phyloP scores from a whole-genome alignment of 2,113 vertebrate genomes.

The Climacteris rufus region DNA sequence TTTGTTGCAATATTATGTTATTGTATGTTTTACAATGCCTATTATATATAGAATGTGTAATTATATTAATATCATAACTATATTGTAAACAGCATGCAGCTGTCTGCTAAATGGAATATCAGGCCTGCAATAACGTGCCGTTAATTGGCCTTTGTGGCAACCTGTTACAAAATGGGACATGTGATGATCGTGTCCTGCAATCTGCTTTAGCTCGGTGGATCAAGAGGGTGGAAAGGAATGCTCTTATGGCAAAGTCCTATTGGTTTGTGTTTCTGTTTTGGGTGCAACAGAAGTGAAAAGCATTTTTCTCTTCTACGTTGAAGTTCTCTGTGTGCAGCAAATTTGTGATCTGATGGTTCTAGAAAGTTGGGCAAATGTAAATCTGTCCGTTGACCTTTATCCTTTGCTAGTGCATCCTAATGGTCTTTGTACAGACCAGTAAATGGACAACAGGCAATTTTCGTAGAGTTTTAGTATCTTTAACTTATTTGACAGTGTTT shows the following conservation, averaged over 20 bases:
- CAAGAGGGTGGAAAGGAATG: not conserved
- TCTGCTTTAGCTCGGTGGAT: not conserved
- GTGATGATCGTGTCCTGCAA: not conserved
- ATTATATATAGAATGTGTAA: not conserved
- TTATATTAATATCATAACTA: constrained; percentile 27
- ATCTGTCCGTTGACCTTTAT: not conserved
- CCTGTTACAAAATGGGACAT: not conserved
- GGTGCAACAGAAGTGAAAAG: not conserved
- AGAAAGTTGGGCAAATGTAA: not conserved
- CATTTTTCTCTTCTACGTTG: not conserved
- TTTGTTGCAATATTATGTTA: not conserved
- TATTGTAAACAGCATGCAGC: not conserved
- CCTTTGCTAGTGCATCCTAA: not conserved
- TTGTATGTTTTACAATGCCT: not conserved
- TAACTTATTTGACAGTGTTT: not conserved
- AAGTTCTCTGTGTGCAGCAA: not conserved
- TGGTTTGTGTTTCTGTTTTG: not conserved
- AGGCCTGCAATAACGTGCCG: not conserved
- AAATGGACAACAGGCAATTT: not conserved
- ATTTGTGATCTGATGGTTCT: not conserved
- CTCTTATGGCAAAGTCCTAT: not conserved
- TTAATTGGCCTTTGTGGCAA: not conserved
- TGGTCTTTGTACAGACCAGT: not conserved
- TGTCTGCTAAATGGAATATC: not conserved
- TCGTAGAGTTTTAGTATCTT: not conserved